Evolutionary conservation across 1,140 invertebrate species (phyloP), one percentile per base, ranked within the genome.

Genomic region (Brachionus koreanus): DNA sequence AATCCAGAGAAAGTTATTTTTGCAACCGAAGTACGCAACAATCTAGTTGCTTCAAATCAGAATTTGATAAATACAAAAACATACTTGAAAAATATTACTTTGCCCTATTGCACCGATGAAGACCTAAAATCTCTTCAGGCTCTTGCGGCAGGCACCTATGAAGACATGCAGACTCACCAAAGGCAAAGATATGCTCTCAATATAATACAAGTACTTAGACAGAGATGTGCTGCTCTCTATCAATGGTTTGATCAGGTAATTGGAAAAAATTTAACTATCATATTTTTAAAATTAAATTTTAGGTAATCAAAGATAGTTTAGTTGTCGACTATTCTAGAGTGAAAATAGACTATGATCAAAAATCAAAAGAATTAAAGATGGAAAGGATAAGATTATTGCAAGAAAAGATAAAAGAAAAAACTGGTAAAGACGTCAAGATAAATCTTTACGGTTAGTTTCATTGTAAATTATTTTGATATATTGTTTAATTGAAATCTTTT

Each of bases 401-500:
- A 35, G 76, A 79, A 61, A 79, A 79, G 33, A 79, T 79, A 33
- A 79, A 79, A 13, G 76, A 57, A 57, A 79, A 79, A 43, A 79
- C 76, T 25, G 76, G 76, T 2, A 57, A 61, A 65, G 49, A 79
- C 35, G 52, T 79, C 35, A 79, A 57, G 4, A 65, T 79, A 9
- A 79, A 79, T 57, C 7, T 79, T 19, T 79, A 39, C 23, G 76
- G 76, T 79, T 61, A 79, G 16, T 61, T 79, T n/a, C 3, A 29
- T 49, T 52, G n/a, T 10, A 43, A 25, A 42, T 3, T 1, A 19
- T 42, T 75, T 52, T 69, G 10, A 35, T 12, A n/a, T 35, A 6
- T 42, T 77, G 29, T 61, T 77, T 1, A 46, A 42, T n/a, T n/a
- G n/a, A n/a, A n/a, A n/a, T n/a, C n/a, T 39, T 74, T 9, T 63